Percentiles rank a stretch among this genome's conserved stretches.
Conservation (phyloP, 1,140 invertebrate species). For the Trichonephila clavipes region DNA sequence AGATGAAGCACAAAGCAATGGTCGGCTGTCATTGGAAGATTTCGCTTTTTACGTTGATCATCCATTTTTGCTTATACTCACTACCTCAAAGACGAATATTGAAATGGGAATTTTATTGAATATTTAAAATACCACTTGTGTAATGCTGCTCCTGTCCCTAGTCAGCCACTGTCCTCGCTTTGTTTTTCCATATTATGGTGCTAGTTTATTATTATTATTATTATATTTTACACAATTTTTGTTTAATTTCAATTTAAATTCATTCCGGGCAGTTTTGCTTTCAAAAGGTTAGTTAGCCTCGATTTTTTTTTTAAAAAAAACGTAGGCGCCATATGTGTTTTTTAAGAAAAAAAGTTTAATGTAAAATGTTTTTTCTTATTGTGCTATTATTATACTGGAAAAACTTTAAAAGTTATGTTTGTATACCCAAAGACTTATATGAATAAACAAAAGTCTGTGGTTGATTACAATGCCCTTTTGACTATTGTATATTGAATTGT, state of each 20-base stretch:
- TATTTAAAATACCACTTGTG: slow-evolving; percentile 37
- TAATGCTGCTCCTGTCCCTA: slow-evolving; percentile 72
- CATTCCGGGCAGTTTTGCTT: slow-evolving; percentile 61
- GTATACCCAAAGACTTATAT: slow-evolving; percentile 10
- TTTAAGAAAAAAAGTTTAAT: neutral
- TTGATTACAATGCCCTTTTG: slow-evolving; percentile 46
- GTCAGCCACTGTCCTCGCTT: slow-evolving; percentile 73
- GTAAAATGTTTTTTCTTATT: slow-evolving; percentile 31
- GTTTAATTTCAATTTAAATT: slow-evolving; percentile 41
- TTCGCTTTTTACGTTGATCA: slow-evolving; percentile 63
- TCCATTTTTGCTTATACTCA: slow-evolving; percentile 70
- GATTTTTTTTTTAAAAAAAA: neutral
- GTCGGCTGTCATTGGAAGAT: slow-evolving; percentile 7
- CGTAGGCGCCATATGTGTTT: slow-evolving; percentile 22
- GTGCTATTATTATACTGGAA: slow-evolving; percentile 29
- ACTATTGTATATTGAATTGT: slow-evolving; percentile 55
- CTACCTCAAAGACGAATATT: slow-evolving; percentile 71
- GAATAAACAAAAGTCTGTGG: slow-evolving; percentile 35
- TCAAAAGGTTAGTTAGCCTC: slow-evolving; percentile 50
- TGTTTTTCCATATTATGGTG: slow-evolving; percentile 67
- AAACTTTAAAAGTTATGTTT: slow-evolving; percentile 49
- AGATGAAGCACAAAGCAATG: slow-evolving; percentile 67
- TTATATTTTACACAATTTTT: slow-evolving; percentile 55
- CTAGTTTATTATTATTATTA: slow-evolving; percentile 68
- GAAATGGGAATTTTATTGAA: slow-evolving; percentile 74